phyloP scores from a whole-genome alignment of 1,140 invertebrate species.

The Hirudo medicinalis region DNA sequence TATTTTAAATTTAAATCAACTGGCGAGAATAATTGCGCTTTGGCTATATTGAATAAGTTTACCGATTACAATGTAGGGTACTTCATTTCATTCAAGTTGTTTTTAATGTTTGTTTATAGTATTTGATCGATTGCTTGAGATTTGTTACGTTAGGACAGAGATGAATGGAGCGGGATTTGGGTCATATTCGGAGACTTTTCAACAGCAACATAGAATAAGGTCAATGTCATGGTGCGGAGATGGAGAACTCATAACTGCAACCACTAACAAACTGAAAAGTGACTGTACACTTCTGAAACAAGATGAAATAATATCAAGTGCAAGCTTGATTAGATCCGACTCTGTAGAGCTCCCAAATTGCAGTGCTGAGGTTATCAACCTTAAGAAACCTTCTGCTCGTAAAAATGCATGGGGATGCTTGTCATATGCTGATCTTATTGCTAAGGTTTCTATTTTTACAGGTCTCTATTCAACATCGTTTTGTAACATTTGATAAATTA shows the following conservation, averaged over 20 bases:
- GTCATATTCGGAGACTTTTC: neutral
- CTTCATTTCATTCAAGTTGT: too few species aligned
- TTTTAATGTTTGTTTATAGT: too few species aligned
- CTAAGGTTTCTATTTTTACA: conserved; percentile 51
- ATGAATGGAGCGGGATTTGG: too few species aligned
- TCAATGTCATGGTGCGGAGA: conserved; percentile 9
- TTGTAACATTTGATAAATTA: too few species aligned
- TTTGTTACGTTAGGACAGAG: too few species aligned
- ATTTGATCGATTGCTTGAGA: too few species aligned
- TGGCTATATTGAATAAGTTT: too few species aligned
- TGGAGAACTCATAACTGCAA: neutral
- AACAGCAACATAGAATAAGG: conserved; percentile 9
- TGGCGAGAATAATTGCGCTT: too few species aligned
- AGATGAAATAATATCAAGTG: neutral
- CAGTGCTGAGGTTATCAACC: conserved; percentile 13
- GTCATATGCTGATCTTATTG: conserved; percentile 97
- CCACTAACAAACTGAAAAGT: neutral
- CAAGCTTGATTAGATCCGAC: neutral
- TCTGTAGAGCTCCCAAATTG: conserved; percentile 7
- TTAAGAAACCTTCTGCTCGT: conserved; percentile 20
- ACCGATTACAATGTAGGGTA: too few species aligned
- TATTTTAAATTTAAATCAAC: too few species aligned
- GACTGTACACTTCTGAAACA: neutral
- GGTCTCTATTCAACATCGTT: too few species aligned
- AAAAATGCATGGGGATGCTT: conserved; percentile 69